Evolutionary conservation across 2,888 invertebrate species (phyloP), one percentile per base, ranked within the genome.

Genomic region (Scaptomyza parva): DNA sequence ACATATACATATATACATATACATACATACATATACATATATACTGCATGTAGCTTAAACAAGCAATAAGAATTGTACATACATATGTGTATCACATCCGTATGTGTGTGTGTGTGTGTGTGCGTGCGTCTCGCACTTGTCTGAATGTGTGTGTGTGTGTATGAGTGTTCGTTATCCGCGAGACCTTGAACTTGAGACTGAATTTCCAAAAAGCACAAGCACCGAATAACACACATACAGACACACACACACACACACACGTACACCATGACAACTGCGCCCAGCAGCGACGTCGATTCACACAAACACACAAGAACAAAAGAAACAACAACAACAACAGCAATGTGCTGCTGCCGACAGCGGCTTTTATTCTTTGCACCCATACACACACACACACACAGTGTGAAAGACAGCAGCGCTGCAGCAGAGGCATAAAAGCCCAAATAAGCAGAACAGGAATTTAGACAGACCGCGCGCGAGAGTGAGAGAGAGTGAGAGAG

Each of bases 121-220:
- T 67, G 58, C 37, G n/a, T 69, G 61, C 69, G 70, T 53, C 76
- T 71, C 63, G 72, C 71, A 76, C 67, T 77, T 78, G 76, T 57
- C 53, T 74, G 70, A 71, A 60, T 75, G 59, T 77, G 80, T 86
- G 75, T 80, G 84, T 72, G 79, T 61, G 57, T 77, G 67, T 72
- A 54, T 74, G 59, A 75, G 82, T 86, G 75, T 82, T 82, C 87
- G 89, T 89, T 91, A 91, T 90, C 90, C 91, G 88, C 89, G 89
- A 91, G 91, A 91, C 91, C 91, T 92, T 92, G 92, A 92, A 92
- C 92, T 92, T 92, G 92, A 92, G 91, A 92, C 92, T 91, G 89
- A 91, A 90, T 91, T 91, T 91, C 90, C 90, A 90, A 90, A 91
- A 90, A 90, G 88, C 89, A 77, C 57, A 78, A 40, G 70, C 43